Base-by-base conservation (phyloP, 2,797 vertebrate genomes). In the Phrynocephalus guinanensis region DNA sequence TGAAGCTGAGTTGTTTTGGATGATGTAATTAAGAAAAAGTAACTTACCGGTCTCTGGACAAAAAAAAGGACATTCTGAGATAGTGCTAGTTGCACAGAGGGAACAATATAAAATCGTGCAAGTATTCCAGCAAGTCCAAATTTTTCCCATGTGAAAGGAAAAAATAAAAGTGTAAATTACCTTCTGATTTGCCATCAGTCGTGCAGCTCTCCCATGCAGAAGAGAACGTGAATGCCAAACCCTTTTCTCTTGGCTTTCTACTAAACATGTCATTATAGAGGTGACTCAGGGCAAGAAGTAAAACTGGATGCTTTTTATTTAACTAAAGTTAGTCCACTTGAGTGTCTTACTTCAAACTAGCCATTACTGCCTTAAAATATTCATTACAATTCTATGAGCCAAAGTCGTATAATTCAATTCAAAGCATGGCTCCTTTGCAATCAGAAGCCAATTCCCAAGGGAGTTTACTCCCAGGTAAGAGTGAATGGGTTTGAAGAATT, bases 211-310 rank as follows among this genome's bases (percentile, higher is more conserved):
- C 88, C 87, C 88, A 76, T 82, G 63, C 63, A 90, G 90, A 94
- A 86, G 48, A 95, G 87, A 93, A 92, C 52, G 85, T 88, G 84
- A 88, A 38, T 81, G 52, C 81, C 70, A 90, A 91, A 90, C 79
- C 66, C 91, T 90, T 77, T 89, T 82, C 79, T 83, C 80, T 88
- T 85, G 5, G 70, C 87, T 86, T 90, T 91, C 90, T 89, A 71
- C 86, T 83, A 92, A 94, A 91, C 89, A 84, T 93, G 89, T 94
- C 86, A 93, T 96, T 96, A 95, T 26, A 91, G 93, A 79, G 89
- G 33, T 95, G 91, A 95, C 90, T 93, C 93, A 94, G 88, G 87
- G 79, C 90, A 91, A 81, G 82, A 56, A 84, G 92, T 87, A 93
- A 93, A 94, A 95, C 91, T 91, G 60, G 91, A 95, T 91, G 82